Evolutionary conservation across 2,113 vertebrate genomes (phyloP).

Genomic region (Lophochroa leadbeateri): DNA sequence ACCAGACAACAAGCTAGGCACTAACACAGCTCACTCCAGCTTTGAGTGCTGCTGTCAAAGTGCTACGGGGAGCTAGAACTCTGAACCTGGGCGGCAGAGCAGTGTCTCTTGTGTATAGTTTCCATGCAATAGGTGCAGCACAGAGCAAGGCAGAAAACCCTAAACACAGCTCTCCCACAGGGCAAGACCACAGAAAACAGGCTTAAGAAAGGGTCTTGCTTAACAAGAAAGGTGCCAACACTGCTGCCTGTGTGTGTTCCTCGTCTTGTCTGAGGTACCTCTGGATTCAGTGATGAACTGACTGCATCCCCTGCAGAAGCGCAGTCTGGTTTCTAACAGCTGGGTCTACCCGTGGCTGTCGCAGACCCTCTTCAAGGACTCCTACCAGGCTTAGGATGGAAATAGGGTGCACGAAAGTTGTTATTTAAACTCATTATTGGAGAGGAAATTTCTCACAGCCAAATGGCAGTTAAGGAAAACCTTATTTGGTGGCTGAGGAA

Average conservation of each 20-base stretch:
- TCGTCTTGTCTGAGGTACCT: accelerated
- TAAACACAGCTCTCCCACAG: not conserved
- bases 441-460: not conserved
- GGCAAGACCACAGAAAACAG: not conserved
- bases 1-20: not conserved
- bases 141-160: accelerated
- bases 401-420: not conserved
- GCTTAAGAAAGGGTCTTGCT: not conserved
- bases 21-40: accelerated
- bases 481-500: not conserved
- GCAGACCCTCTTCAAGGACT: not conserved
- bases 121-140: not conserved
- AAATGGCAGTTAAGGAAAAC: not conserved
- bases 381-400: not conserved
- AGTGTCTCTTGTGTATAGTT: not conserved
- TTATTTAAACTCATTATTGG: not conserved
- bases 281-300: not conserved
- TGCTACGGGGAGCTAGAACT: not conserved
- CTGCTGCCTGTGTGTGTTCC: not conserved
- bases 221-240: not conserved
- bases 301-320: not conserved
- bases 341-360: not conserved
- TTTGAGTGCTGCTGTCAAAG: not conserved
- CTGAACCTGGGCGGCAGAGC: not conserved
- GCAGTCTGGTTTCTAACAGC: not conserved